phyloP scores from a whole-genome alignment of 2,797 vertebrate species.

The Leptoclinus maculatus region DNA sequence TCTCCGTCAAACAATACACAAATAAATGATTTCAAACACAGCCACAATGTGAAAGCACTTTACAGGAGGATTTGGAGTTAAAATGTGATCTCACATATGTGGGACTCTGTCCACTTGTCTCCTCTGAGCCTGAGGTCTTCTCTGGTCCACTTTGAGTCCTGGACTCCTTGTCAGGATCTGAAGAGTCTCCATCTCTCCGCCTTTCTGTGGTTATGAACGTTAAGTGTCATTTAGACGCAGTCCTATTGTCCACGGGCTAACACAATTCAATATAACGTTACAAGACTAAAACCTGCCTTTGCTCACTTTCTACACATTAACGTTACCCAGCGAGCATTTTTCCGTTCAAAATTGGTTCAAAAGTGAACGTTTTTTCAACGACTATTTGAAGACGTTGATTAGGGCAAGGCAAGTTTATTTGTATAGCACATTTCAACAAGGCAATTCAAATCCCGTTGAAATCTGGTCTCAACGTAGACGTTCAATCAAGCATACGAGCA shows the following conservation, averaged over 20 bases:
- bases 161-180: slow-evolving; percentile 25
- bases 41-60: not conserved
- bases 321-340: too few relatives aligned
- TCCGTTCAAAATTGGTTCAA: too few relatives aligned
- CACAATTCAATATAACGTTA: too few relatives aligned
- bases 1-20: not conserved
- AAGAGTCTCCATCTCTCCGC: slow-evolving; percentile 23
- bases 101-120: slow-evolving; percentile 33
- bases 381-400: too few relatives aligned
- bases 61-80: not conserved
- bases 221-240: not conserved
- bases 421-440: too few relatives aligned
- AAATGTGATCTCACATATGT: slow-evolving; percentile 59
- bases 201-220: slow-evolving; percentile 37
- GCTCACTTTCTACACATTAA: not conserved
- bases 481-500: too few relatives aligned
- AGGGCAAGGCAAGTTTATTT: too few relatives aligned
- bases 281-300: not conserved
- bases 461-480: too few relatives aligned
- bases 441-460: too few relatives aligned
- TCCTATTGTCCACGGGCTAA: not conserved
- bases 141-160: slow-evolving; percentile 17
- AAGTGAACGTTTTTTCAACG: too few relatives aligned
- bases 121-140: not conserved
- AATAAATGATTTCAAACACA: not conserved